Evolutionary conservation across 1,140 invertebrate species (phyloP), one percentile per base, ranked within the genome.

Genomic region (Ctenoplectra terminalis): DNA sequence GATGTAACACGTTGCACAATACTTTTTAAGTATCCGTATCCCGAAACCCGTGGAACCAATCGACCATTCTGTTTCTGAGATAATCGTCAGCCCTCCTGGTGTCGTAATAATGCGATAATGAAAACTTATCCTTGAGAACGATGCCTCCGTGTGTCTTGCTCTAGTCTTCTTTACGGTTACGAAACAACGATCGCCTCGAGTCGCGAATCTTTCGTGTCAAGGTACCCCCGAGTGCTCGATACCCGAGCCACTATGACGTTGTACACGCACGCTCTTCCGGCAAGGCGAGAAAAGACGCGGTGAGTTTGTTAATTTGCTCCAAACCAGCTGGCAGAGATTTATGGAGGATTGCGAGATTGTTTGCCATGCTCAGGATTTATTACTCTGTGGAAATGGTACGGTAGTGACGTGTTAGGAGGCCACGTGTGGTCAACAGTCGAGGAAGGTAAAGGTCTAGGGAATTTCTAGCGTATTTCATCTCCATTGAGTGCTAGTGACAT

Each of bases 121-220:
- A 63, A 63, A 37, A 63, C n/a, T 31, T n/a, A 37, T 63, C 60
- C 60, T 63, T 63, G 60, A 13, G 9, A 63, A 61, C 60, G 34
- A 61, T n/a, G 23, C 34, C 46, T 48, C 46, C 11, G 46, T 15
- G 46, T 13, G 17, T 37, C 31, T 15, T 37, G 20, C 4, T 37
- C 20, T n/a, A 37, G 17, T 26, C 54, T 13, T 56, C 52, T 8
- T 56, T 15, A 1, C 9, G 11, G 0, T 56, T 11, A 61, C 60
- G 31, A 4, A 61, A n/a, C 0, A 9, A 13, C 20, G 50, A 8
- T 7, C 7, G 8, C 6, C 5, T n/a, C n/a, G n/a, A n/a, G n/a
- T 7, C 20, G 23, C 5, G 46, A 48, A 48, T 48, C 46, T 48
- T 48, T 48, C 9, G 46, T 48, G 46, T 48, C 46, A 48, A 48